phyloP scores from a whole-genome alignment of 2,797 vertebrate genomes.

The Crax fasciolata region DNA sequence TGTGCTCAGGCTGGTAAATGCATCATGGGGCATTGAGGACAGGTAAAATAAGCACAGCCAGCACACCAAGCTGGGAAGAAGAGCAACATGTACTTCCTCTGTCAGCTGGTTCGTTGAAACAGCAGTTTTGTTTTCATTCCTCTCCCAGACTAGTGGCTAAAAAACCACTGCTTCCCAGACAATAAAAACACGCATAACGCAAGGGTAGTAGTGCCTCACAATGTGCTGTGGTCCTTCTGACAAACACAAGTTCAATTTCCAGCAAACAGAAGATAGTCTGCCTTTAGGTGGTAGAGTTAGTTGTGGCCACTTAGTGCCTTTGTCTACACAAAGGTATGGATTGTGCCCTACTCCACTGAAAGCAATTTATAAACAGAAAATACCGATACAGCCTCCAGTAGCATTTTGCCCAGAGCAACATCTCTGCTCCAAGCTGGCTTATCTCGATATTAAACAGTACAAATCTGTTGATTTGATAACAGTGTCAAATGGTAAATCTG shows the following conservation, averaged over 20 bases:
- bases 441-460: conserved; percentile 14
- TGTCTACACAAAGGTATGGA: background rate
- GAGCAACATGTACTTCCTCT: background rate
- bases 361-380: conserved; percentile 17
- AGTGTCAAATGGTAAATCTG: conserved; percentile 46
- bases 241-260: background rate
- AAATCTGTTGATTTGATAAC: conserved; percentile 52
- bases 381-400: background rate
- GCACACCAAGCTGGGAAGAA: background rate
- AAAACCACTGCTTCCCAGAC: background rate
- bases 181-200: background rate
- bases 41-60: background rate
- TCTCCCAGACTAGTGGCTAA: background rate
- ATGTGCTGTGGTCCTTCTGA: background rate
- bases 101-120: background rate
- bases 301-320: background rate
- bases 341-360: background rate
- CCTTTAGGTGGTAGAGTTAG: background rate
- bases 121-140: background rate
- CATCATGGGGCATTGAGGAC: background rate
- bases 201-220: background rate
- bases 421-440: conserved; percentile 59
- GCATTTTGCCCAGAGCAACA: conserved; percentile 31
- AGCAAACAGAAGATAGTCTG: background rate
- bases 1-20: background rate